phyloP scores from a whole-genome alignment of 1,140 invertebrate species.

The Grapholita molesta region DNA sequence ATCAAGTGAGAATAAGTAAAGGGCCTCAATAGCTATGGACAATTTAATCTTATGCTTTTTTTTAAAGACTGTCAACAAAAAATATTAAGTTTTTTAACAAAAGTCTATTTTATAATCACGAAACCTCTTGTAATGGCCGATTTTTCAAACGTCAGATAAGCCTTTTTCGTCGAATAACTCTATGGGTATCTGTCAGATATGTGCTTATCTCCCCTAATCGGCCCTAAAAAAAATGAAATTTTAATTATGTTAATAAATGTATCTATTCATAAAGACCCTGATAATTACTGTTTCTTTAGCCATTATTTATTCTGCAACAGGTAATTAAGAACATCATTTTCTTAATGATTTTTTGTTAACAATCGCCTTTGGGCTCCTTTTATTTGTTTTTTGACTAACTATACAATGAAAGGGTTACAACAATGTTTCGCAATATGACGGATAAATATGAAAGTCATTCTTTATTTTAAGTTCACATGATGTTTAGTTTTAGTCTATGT shows the following conservation, averaged over 20 bases:
- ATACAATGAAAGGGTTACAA: not conserved
- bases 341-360: constrained; percentile 6
- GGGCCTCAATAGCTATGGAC: too few relatives aligned
- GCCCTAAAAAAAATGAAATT: too few relatives aligned
- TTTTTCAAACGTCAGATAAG: too few relatives aligned
- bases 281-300: not conserved
- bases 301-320: not conserved
- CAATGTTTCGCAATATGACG: not conserved
- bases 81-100: too few relatives aligned
- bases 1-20: not conserved
- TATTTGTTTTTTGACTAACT: not conserved
- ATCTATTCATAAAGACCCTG: not conserved
- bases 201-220: too few relatives aligned
- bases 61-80: too few relatives aligned
- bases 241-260: not conserved
- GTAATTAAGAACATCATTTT: not conserved
- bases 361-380: not conserved
- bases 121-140: too few relatives aligned
- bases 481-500: not conserved
- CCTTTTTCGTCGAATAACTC: too few relatives aligned
- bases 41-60: too few relatives aligned
- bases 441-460: not conserved
- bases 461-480: not conserved
- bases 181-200: too few relatives aligned
- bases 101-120: too few relatives aligned